Percentiles rank a stretch among this genome's conserved stretches.
Evolutionary conservation across 2,888 invertebrate species (phyloP).

Genomic region (Kuschelorhynchus macadamiae): DNA sequence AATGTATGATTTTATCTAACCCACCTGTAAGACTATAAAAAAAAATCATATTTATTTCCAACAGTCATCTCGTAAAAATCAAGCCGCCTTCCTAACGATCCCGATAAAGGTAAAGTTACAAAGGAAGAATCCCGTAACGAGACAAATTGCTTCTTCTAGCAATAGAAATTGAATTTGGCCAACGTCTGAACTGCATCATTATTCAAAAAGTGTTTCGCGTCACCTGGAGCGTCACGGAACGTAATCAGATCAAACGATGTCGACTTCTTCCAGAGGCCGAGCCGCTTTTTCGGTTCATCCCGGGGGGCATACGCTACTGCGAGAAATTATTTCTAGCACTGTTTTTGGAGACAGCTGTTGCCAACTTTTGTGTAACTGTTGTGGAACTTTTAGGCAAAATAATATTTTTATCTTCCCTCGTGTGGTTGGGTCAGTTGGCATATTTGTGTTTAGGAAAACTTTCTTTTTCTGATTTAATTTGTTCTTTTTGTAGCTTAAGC

Average conservation of each 20-base stretch:
- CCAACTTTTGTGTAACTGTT: conserved; percentile 12
- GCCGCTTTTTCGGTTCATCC: conserved; percentile 30
- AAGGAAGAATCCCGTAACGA: conserved; percentile 23
- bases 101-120: conserved; percentile 7
- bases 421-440: too few relatives aligned
- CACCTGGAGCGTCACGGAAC: conserved; percentile 46
- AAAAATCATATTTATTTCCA: too few relatives aligned
- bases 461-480: too few relatives aligned
- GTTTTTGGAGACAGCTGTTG: conserved; percentile 31
- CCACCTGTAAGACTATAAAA: too few relatives aligned
- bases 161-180: conserved; percentile 49
- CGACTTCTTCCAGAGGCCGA: conserved; percentile 25
- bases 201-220: conserved; percentile 48
- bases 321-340: conserved; percentile 43
- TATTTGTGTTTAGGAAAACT: too few relatives aligned
- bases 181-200: conserved; percentile 46
- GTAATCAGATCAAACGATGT: conserved; percentile 48
- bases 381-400: neutral
- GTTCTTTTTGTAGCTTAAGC: too few relatives aligned
- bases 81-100: conserved; percentile 1
- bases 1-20: too few relatives aligned
- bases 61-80: conserved; percentile 29
- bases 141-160: conserved; percentile 47
- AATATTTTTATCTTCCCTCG: too few relatives aligned
- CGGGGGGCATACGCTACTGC: conserved; percentile 34